phyloP scores from a whole-genome alignment of 2,113 vertebrate species.

The Anoura caudifer region DNA sequence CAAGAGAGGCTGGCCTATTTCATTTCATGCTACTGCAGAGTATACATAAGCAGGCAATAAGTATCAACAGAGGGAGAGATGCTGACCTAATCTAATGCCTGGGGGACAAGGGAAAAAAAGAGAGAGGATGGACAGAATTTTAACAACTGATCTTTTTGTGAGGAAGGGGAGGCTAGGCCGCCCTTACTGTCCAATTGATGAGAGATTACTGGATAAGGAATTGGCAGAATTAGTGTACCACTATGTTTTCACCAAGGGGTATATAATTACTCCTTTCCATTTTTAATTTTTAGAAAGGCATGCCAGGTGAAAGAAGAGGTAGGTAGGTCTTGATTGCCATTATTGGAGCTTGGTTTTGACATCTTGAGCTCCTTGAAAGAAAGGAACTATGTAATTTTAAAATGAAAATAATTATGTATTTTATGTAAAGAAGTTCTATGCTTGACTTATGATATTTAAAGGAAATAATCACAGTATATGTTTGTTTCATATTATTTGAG shows the following conservation, averaged over 20 bases:
- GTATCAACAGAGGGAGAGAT: background rate
- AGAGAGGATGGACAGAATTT: background rate
- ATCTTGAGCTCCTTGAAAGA: constrained; percentile 56
- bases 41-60: background rate
- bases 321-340: background rate
- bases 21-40: background rate
- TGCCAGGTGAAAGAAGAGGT: background rate
- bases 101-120: background rate
- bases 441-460: constrained; percentile 63
- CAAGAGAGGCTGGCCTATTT: constrained; percentile 31
- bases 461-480: constrained; percentile 56
- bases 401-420: constrained; percentile 57
- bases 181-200: background rate
- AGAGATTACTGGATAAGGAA: background rate
- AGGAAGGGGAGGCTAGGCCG: background rate
- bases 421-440: constrained; percentile 55
- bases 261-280: background rate
- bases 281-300: constrained; percentile 43
- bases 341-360: background rate
- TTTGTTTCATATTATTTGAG: constrained; percentile 55
- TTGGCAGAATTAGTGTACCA: background rate
- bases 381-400: constrained; percentile 44
- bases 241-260: background rate
- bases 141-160: background rate
- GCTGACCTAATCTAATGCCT: background rate